Evolutionary conservation across 2,113 vertebrate genomes (phyloP).

Genomic region (Microtus pennsylvanicus): DNA sequence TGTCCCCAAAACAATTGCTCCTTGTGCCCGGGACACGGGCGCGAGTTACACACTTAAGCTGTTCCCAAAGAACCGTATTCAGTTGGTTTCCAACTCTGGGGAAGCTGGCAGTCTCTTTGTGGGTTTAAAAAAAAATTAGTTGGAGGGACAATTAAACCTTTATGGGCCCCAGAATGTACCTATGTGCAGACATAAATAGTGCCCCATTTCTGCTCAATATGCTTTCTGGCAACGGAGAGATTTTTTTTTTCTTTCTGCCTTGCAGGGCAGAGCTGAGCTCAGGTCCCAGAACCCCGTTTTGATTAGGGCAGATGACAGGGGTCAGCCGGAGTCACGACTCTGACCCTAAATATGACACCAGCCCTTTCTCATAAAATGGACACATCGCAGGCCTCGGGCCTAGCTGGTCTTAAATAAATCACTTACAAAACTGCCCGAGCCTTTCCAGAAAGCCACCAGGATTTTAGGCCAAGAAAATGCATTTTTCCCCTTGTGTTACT

Average conservation of each 20-base stretch:
- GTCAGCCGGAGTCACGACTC: neutral
- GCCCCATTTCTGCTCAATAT: conserved; percentile 64
- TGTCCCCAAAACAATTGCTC: conserved; percentile 76
- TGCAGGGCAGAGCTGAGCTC: neutral
- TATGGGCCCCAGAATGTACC: conserved; percentile 81
- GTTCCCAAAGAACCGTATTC: conserved; percentile 81
- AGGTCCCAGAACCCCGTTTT: neutral
- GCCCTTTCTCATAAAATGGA: conserved; percentile 48
- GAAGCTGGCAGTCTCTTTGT: conserved; percentile 81
- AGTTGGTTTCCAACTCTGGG: conserved; percentile 77
- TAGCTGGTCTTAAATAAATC: conserved; percentile 64
- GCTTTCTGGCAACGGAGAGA: conserved; percentile 59
- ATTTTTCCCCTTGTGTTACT: conserved; percentile 56
- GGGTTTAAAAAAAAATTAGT: conserved; percentile 64
- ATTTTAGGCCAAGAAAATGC: conserved; percentile 49
- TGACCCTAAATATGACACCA: conserved; percentile 15
- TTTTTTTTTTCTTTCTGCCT: neutral
- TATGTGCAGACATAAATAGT: conserved; percentile 74
- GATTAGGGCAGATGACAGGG: conserved; percentile 72
- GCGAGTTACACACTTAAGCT: conserved; percentile 74
- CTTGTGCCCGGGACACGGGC: conserved; percentile 78
- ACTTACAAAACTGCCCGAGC: conserved; percentile 48
- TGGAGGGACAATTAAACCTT: conserved; percentile 83
- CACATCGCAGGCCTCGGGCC: conserved; percentile 12
- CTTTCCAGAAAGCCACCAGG: conserved; percentile 63